phyloP scores from a whole-genome alignment of 2,113 vertebrate genomes.

The Micronycteris hirsuta region DNA sequence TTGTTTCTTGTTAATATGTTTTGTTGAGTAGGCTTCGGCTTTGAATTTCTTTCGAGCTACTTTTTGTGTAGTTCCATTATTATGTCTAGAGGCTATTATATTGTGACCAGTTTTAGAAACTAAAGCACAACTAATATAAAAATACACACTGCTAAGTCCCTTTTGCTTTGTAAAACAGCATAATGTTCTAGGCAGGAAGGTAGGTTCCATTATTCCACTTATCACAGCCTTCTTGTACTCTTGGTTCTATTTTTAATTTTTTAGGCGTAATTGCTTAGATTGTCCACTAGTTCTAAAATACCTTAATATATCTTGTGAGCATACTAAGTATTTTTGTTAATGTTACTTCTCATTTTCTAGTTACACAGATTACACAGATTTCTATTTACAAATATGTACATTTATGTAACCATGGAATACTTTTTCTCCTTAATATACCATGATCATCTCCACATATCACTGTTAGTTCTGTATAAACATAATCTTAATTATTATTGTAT shows the following conservation, averaged over 20 bases:
- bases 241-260: neutral
- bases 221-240: neutral
- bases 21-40: neutral
- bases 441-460: neutral
- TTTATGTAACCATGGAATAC: neutral
- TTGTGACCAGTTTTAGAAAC: neutral
- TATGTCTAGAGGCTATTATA: neutral
- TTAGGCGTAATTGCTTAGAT: neutral
- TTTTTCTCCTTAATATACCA: neutral
- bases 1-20: neutral
- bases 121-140: neutral
- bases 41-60: neutral
- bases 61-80: neutral
- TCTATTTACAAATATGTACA: too few species aligned
- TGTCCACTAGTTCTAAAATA: slow-evolving; percentile 2
- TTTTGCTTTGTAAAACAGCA: neutral
- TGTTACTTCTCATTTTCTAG: neutral
- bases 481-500: neutral
- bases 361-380: neutral
- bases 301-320: neutral
- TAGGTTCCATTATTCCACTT: neutral
- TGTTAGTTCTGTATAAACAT: neutral
- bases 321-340: neutral
- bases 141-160: neutral
- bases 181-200: neutral